Conservation (phyloP, 1,140 invertebrate species). For the Dendrolimus punctatus region DNA sequence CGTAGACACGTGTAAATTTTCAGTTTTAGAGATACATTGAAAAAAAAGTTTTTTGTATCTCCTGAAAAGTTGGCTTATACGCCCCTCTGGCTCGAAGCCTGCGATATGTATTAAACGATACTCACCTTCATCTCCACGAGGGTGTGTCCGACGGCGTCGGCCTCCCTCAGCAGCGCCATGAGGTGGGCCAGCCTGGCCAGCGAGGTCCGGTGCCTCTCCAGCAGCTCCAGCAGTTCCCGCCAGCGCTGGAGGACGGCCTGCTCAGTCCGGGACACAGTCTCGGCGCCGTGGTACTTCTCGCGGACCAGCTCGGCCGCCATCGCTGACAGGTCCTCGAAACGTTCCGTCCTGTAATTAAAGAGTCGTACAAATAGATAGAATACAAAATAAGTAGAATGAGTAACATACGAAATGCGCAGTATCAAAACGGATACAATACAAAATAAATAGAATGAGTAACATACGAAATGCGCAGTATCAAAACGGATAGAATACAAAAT, state of each 20-base stretch:
- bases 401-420: no score
- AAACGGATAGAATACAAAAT: no score
- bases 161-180: conserved; percentile 90
- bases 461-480: no score
- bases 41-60: no score
- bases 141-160: conserved; percentile 90
- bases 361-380: background rate
- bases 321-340: conserved; percentile 93
- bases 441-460: no score
- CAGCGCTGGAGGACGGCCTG: conserved; percentile 91
- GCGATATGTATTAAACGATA: no score
- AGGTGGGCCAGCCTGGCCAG: conserved; percentile 84
- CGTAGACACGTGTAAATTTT: no score
- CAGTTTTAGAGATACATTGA: no score
- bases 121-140: conserved; percentile 88
- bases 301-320: conserved; percentile 93
- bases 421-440: no score
- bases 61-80: no score
- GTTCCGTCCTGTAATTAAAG: conserved; percentile 80
- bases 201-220: conserved; percentile 89
- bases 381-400: background rate
- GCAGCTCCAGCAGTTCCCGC: conserved; percentile 86
- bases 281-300: conserved; percentile 94
- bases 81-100: no score
- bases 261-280: conserved; percentile 86